These are phyloP conservation scores for Sesamia inferens DNA, from an alignment of 2,888 invertebrate genomes.

Conservation along the genomic window DNA sequence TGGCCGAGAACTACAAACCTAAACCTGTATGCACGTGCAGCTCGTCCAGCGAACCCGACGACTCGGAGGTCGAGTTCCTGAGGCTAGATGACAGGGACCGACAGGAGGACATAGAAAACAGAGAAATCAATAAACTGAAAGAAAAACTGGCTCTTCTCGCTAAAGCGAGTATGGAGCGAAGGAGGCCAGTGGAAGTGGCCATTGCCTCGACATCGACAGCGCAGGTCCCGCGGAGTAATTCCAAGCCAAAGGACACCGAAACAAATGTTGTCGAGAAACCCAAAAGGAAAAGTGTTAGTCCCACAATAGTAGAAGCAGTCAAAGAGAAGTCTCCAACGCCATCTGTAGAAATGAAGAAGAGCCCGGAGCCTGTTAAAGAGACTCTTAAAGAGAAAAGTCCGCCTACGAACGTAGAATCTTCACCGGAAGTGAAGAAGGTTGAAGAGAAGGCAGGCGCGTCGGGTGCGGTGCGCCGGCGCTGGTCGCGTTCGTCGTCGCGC, in stretches of 20 bases:
- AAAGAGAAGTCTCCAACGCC: conserved; percentile 63
- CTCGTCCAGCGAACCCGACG: conserved; percentile 91
- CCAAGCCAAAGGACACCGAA: conserved; percentile 45
- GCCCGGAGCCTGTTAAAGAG: conserved; percentile 38
- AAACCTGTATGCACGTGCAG: conserved; percentile 89
- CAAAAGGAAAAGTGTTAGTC: conserved; percentile 49
- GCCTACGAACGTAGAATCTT: conserved; percentile 71
- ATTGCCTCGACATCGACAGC: conserved; percentile 74
- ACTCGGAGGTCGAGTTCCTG: conserved; percentile 89
- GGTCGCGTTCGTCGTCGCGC: conserved; percentile 80
- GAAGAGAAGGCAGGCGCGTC: conserved; percentile 59
- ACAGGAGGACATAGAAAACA: conserved; percentile 90
- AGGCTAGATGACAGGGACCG: conserved; percentile 85
- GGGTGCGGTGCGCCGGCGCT: conserved; percentile 69
- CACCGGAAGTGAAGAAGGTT: conserved; percentile 71
- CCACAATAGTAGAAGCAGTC: conserved; percentile 52
- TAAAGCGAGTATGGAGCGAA: conserved; percentile 88
- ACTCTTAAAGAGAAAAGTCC: conserved; percentile 66
- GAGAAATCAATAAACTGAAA: conserved; percentile 92
- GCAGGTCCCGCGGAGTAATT: conserved; percentile 43
- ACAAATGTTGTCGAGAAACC: conserved; percentile 33
- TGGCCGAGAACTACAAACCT: conserved; percentile 74
- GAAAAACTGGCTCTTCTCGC: conserved; percentile 92
- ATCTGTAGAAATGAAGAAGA: conserved; percentile 41
- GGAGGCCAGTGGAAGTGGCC: conserved; percentile 70